A percentile compares a stretch with the other conserved stretches of the same genome.
phyloP scores from a whole-genome alignment of 1,140 invertebrate species.

The Leptonema lineaticorne region DNA sequence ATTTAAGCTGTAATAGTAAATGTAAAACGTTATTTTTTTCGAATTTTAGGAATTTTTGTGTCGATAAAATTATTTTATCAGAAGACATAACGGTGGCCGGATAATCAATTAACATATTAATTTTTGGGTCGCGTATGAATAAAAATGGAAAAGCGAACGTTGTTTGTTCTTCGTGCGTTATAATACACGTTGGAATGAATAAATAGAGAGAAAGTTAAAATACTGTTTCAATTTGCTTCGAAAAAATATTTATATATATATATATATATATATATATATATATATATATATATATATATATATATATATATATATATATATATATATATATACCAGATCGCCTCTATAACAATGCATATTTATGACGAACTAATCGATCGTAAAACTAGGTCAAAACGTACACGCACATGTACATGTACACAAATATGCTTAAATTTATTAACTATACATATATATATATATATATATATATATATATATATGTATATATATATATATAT shows the following conservation, averaged over 20 bases:
- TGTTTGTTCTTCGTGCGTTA: not conserved
- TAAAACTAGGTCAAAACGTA: not conserved
- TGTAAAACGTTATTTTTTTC: too few species aligned
- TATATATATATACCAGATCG: not conserved
- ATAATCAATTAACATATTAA: conserved; percentile 1
- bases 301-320: too few species aligned
- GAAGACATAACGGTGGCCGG: not conserved
- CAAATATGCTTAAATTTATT: not conserved
- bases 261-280: too few species aligned
- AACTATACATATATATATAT: not conserved
- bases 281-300: too few species aligned
- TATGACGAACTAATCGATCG: conserved; percentile 10
- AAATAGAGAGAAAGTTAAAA: conserved; percentile 4
- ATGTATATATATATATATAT: too few species aligned
- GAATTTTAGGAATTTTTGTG: too few species aligned
- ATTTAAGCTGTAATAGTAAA: too few species aligned
- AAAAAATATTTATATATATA: too few species aligned
- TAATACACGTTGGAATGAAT: not conserved
- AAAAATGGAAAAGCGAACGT: conserved; percentile 18
- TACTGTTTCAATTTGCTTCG: not conserved
- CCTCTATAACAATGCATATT: conserved; percentile 11
- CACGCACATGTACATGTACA: too few species aligned
- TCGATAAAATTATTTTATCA: too few species aligned
- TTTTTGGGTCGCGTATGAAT: conserved; percentile 12
- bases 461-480: too few species aligned